Percentiles rank a stretch among this genome's conserved stretches.
Conservation (phyloP, 1,140 invertebrate species). For the Aphaenogaster floridana region DNA sequence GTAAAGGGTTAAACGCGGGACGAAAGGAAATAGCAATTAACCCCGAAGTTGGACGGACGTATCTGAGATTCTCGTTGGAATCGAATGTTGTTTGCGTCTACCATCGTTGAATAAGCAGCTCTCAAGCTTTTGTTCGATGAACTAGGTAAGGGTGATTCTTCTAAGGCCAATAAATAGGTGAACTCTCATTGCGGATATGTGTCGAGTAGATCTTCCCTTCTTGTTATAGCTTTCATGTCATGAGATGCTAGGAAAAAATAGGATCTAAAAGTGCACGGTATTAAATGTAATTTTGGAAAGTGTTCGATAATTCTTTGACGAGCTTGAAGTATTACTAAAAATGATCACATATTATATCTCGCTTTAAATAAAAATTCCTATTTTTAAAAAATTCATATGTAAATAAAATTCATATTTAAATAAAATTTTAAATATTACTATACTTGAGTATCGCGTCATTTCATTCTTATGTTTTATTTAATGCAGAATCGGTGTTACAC, state of each 20-base stretch:
- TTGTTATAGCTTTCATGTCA: constrained; percentile 10
- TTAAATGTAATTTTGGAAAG: neutral
- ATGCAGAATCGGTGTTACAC: neutral
- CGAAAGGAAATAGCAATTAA: constrained; percentile 79
- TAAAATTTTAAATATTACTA: neutral
- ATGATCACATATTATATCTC: neutral
- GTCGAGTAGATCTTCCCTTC: constrained; percentile 1
- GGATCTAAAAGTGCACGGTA: neutral
- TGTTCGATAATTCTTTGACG: neutral
- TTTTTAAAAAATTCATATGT: neutral
- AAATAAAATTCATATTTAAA: too few species aligned
- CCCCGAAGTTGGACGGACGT: constrained; percentile 68
- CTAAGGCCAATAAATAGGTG: constrained; percentile 35
- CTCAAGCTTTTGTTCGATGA: constrained; percentile 33
- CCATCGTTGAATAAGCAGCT: constrained; percentile 47
- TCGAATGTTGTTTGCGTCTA: constrained; percentile 42
- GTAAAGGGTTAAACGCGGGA: constrained; percentile 46
- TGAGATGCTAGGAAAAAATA: neutral
- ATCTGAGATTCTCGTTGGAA: constrained; percentile 52
- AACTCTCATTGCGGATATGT: constrained; percentile 20
- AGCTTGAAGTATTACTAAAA: neutral
- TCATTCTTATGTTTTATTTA: neutral
- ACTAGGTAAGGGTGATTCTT: constrained; percentile 30
- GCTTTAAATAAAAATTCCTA: neutral
- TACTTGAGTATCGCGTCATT: neutral